Evolutionary conservation across 37 sponge, comb jelly and placozoan genomes (phyloP), one percentile per base, ranked within the genome.

Genomic region (Sycon ciliatum): DNA sequence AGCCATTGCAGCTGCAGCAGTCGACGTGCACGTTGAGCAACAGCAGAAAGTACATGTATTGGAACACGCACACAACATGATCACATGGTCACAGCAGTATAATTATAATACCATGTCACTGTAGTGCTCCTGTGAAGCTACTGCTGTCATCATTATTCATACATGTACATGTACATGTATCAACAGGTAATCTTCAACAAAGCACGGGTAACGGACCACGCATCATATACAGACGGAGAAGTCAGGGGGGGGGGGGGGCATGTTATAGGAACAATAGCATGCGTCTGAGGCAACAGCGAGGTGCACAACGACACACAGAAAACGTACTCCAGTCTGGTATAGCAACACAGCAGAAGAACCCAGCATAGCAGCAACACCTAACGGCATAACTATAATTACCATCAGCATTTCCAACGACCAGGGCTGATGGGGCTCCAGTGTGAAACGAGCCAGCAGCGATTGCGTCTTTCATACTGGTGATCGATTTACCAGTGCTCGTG

Each of bases 121-220:
- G n/a, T n/a, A n/a, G n/a, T n/a, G n/a, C n/a, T n/a, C n/a, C n/a
- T n/a, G n/a, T n/a, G n/a, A n/a, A n/a, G n/a, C n/a, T n/a, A n/a
- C n/a, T n/a, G n/a, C n/a, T 24, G 23, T 4, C 56, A 32, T 60
- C 24, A 2, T 3, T 39, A 74, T 23, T 39, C 42, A 36, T 37
- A 32, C 74, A 74, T 37, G 4, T 31, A 72, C 73, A 72, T 37
- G 33, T 37, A 72, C 73, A 72, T 32, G 33, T 37, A 73, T 38
- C 33, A 36, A 73, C 73, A n/a, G n/a, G n/a, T n/a, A n/a, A n/a
- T n/a, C n/a, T n/a, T n/a, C n/a, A n/a, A n/a, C n/a, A n/a, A n/a
- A n/a, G n/a, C n/a, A n/a, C n/a, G n/a, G n/a, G n/a, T n/a, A n/a
- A n/a, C n/a, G n/a, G n/a, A n/a, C n/a, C 27, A 32, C 30, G 11